A percentile compares a stretch with the other conserved stretches of the same genome.
These are phyloP conservation scores for Sminthurinus signatus DNA, from an alignment of 1,140 invertebrate genomes.

Conservation along the genomic window DNA sequence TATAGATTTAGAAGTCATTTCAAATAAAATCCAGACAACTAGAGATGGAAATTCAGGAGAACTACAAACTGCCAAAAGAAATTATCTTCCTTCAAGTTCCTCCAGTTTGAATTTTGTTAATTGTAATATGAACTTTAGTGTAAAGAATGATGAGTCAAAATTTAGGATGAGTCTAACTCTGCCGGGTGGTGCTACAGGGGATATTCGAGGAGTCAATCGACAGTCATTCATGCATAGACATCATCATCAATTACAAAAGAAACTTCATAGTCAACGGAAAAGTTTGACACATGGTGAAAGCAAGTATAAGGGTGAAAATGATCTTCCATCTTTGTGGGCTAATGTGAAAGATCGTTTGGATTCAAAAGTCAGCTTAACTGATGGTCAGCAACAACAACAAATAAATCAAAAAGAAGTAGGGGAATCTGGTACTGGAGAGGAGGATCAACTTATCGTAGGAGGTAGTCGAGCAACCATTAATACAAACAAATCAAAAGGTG, in stretches of 20 bases:
- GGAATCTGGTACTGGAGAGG: not conserved
- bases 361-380: not conserved
- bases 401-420: not conserved
- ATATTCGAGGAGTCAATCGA: not conserved
- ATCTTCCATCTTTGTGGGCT: not conserved
- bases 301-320: not conserved
- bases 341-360: not conserved
- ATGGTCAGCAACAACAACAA: not conserved
- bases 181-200: not conserved
- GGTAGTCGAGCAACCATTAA: not conserved
- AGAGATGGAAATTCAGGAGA: not conserved
- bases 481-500: not conserved
- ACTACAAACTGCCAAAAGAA: not conserved
- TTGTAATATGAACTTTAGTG: slow-evolving; percentile 17
- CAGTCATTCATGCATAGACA: too few species aligned
- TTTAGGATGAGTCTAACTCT: slow-evolving; percentile 21
- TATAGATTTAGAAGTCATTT: slow-evolving; percentile 25
- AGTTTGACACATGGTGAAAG: not conserved
- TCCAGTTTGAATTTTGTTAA: slow-evolving; percentile 22
- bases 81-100: slow-evolving; percentile 20
- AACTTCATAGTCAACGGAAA: not conserved
- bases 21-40: slow-evolving; percentile 6
- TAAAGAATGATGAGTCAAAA: slow-evolving; percentile 15
- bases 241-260: not conserved
- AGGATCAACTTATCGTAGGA: not conserved